A percentile compares a stretch with the other conserved stretches of the same genome.
Evolutionary conservation across 2,113 vertebrate species (phyloP).

Genomic region (Oreamnos americanus): DNA sequence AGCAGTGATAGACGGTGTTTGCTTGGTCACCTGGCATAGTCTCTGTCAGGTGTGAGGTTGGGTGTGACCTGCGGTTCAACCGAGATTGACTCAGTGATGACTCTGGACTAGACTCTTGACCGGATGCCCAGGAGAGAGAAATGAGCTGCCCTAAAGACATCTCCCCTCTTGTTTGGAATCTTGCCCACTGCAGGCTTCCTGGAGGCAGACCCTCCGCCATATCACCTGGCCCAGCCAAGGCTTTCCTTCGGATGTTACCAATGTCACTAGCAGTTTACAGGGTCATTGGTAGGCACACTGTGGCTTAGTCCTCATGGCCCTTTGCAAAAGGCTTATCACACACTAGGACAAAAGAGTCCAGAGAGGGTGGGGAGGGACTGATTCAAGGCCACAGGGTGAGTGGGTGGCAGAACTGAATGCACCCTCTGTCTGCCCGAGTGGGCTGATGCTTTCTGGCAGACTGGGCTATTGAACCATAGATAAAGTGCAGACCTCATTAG

Average conservation of each 20-base stretch:
- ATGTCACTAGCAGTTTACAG: too few species aligned
- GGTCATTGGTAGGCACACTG: too few species aligned
- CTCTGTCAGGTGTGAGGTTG: not conserved
- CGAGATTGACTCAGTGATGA: fast-evolving
- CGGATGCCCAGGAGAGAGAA: too few species aligned
- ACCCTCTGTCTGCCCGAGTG: fast-evolving
- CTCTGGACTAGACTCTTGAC: not conserved
- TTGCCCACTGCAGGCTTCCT: fast-evolving
- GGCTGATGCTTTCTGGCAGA: not conserved
- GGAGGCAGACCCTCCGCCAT: fast-evolving
- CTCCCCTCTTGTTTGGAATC: not conserved
- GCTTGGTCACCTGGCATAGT: fast-evolving
- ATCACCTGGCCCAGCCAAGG: fast-evolving
- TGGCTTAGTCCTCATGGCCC: not conserved
- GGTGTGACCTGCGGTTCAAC: fast-evolving
- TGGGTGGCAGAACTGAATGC: not conserved
- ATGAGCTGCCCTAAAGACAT: not conserved
- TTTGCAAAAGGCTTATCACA: not conserved
- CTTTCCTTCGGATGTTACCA: not conserved
- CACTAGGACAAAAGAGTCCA: not conserved
- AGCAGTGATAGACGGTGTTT: fast-evolving
- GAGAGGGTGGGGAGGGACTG: not conserved
- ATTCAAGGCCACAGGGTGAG: not conserved
- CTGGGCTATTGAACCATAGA: not conserved
- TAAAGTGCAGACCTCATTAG: not conserved